These are phyloP conservation scores for Anthopleura sola DNA, from an alignment of 64 coral and sea anemone genomes.

Conservation along the genomic window DNA sequence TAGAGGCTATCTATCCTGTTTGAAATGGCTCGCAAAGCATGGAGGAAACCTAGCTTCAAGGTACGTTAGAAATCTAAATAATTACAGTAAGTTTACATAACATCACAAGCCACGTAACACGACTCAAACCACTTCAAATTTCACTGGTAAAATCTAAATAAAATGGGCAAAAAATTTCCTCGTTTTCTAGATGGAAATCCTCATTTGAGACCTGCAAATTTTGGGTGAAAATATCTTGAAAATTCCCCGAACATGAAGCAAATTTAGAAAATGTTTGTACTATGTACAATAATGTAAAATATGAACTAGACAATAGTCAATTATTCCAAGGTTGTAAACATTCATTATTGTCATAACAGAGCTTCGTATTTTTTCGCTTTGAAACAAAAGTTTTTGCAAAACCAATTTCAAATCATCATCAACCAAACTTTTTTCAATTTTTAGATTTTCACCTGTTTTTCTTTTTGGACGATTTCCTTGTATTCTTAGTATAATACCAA, in stretches of 20 bases:
- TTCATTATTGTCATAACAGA: background rate
- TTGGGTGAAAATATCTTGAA: background rate
- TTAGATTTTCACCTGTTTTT: background rate
- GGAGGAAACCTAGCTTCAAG: constrained; percentile 61
- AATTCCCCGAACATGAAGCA: background rate
- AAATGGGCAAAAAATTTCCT: background rate
- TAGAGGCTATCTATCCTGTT: constrained; percentile 62
- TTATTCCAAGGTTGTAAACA: background rate
- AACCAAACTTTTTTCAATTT: background rate
- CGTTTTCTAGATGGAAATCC: background rate
- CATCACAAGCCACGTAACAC: background rate
- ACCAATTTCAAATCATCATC: background rate
- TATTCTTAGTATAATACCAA: background rate
- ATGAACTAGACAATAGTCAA: constrained; percentile 5
- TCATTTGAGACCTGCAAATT: background rate
- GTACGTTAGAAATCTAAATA: constrained; percentile 18
- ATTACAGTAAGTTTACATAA: background rate
- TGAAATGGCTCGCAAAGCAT: constrained; percentile 80
- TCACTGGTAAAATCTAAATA: background rate
- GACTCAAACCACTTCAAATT: background rate
- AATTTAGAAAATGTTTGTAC: background rate
- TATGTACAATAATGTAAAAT: background rate
- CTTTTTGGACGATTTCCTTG: background rate
- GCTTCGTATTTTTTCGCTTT: background rate
- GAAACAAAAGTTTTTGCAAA: background rate